Evolutionary conservation across 2,797 vertebrate species (phyloP).

Genomic region (Onychomys torridus): DNA sequence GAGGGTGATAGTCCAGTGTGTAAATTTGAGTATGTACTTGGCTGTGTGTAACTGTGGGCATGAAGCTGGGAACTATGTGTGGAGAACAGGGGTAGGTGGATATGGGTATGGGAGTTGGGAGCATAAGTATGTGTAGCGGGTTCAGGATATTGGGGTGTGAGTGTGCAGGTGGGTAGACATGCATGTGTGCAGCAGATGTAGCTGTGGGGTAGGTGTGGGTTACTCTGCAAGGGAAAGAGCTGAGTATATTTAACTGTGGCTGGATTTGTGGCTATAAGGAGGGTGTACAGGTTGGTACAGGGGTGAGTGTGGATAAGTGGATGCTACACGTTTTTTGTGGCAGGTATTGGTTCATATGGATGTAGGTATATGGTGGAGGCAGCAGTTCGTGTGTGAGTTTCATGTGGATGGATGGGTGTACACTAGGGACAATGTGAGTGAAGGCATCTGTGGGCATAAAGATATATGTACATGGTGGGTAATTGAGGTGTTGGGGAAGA

Average conservation of each 20-base stretch:
- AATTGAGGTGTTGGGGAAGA: background rate
- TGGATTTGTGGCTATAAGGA: too few relatives aligned
- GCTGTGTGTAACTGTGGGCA: background rate
- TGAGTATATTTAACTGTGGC: background rate
- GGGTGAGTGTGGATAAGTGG: background rate
- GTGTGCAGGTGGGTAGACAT: background rate
- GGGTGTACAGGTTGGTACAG: background rate
- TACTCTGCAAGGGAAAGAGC: background rate
- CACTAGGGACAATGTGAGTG: background rate
- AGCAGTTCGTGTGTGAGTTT: too few relatives aligned
- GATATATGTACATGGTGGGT: background rate
- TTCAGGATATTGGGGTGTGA: background rate
- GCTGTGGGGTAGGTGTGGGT: too few relatives aligned
- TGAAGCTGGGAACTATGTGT: background rate
- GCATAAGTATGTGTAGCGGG: background rate
- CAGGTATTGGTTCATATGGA: background rate
- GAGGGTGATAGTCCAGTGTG: background rate
- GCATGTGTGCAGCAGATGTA: background rate
- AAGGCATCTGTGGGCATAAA: background rate
- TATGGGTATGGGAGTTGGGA: background rate
- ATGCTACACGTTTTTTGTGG: background rate
- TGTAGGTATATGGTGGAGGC: background rate
- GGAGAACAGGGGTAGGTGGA: background rate
- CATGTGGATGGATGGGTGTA: too few relatives aligned
- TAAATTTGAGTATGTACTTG: background rate